These are phyloP conservation scores for Piprites chloris DNA, from an alignment of 2,113 vertebrate species.

Conservation along the genomic window DNA sequence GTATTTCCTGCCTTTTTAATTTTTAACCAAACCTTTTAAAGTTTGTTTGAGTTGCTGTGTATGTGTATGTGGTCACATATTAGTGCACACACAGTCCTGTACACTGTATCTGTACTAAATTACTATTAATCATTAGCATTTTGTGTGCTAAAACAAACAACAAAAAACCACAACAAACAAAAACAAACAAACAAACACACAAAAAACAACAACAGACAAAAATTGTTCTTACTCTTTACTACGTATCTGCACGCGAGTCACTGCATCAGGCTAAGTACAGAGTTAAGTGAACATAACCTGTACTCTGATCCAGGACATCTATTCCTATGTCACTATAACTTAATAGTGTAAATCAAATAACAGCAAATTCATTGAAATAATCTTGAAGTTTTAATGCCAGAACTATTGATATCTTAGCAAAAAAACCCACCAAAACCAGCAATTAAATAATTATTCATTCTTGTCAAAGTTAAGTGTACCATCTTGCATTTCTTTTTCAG, in stretches of 20 bases:
- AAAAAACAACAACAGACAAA: no score
- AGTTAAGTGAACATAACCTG: not conserved
- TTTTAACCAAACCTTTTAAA: not conserved
- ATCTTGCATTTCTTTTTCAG: not conserved
- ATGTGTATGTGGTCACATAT: not conserved
- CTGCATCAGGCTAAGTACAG: not conserved
- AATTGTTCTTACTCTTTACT: not conserved
- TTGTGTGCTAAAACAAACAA: not conserved
- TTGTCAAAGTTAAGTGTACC: not conserved
- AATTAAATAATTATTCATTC: not conserved
- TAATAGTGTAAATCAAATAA: not conserved
- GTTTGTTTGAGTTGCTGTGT: not conserved
- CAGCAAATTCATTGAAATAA: not conserved
- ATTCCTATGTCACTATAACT: not conserved
- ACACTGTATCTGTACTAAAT: not conserved
- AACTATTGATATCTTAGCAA: not conserved
- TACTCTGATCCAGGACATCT: not conserved
- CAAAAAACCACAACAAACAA: no score
- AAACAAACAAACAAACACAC: no score
- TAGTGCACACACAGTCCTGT: not conserved
- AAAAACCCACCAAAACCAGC: not conserved
- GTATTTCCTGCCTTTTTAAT: conserved; percentile 11
- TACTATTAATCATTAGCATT: not conserved
- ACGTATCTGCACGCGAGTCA: not conserved
- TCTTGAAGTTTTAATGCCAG: not conserved